Evolutionary conservation across 2,113 vertebrate species (phyloP), one percentile per base, ranked within the genome.

Genomic region (Neoarius graeffei): DNA sequence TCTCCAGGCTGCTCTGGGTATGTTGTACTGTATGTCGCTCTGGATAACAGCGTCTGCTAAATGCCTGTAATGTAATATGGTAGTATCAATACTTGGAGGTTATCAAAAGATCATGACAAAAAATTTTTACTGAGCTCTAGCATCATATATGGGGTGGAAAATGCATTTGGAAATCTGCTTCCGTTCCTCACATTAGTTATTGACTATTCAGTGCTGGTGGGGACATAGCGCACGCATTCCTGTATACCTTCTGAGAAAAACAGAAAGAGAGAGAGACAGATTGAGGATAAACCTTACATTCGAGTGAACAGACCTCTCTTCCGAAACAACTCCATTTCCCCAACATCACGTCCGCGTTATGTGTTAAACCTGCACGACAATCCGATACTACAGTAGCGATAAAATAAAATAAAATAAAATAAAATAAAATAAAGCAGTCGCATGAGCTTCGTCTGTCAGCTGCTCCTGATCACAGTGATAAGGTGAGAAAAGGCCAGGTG

Each of bases 401-500:
- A 77, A 77, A 52, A 77, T 0, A 52, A 15, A 48, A 15, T 15
- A 30, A 35, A 15, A 14, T 23, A 8, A 9, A 42, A 48, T 5
- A n/a, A 35, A 35, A 35, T 35, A 35, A 52, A 15, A 27, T 0
- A 9, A 48, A 7, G 3, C 73, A 1, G 76, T 25, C 19, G 56
- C n/a, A 0, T 59, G 56, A 59, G 56, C 56, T 42, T 35, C 27
- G 80, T 62, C 80, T 81, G 80, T 25, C 80, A 48, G 57, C 57
- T 25, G 30, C 80, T 62, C 30, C 3, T 6, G 57, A 62, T 62
- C 17, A 6, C 80, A 42, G 19, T 1, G 80, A 82, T 62, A 62
- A 62, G 30, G 57, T 82, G 80, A 62, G 80, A 62, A 62, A 42
- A 81, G 42, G 56, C 56, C 80, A 81, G 80, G 54, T 81, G 56